Evolutionary conservation across 2,888 invertebrate genomes (phyloP).

Genomic region (Zootermopsis nevadensis): DNA sequence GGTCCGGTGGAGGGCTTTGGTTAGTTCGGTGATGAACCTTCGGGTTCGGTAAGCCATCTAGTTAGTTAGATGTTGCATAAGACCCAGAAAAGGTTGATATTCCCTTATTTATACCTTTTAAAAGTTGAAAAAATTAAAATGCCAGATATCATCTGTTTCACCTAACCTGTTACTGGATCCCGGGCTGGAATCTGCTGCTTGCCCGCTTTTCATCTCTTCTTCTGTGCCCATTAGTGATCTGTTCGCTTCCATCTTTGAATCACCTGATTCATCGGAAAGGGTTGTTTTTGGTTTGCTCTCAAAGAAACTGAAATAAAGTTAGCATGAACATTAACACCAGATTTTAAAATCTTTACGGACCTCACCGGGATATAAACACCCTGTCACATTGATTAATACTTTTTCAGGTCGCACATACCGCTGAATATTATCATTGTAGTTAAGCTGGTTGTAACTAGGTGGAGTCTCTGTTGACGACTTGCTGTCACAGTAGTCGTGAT

Average conservation of each 20-base stretch:
- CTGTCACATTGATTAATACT: no score
- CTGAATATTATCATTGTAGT: constrained; percentile 85
- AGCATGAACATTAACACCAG: constrained; percentile 53
- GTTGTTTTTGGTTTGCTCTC: constrained; percentile 75
- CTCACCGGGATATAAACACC: no score
- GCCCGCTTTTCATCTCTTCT: constrained; percentile 57
- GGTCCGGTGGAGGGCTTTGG: no score
- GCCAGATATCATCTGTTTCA: no score
- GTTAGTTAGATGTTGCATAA: no score
- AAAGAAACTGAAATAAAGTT: constrained; percentile 67
- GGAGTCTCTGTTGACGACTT: constrained; percentile 84
- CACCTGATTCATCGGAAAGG: constrained; percentile 66
- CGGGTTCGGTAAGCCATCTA: no score
- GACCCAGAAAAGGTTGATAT: no score
- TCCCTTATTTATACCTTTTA: no score
- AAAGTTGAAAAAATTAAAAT: no score
- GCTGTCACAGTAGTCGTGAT: constrained; percentile 82
- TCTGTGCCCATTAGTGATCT: constrained; percentile 63
- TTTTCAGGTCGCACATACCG: constrained; percentile 62
- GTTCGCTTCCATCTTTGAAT: constrained; percentile 58
- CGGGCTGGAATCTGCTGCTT: constrained; percentile 55
- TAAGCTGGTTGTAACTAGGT: constrained; percentile 86
- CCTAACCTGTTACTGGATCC: constrained; percentile 54
- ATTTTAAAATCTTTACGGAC: no score
- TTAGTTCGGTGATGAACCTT: no score